Percentiles rank a stretch among this genome's conserved stretches.
phyloP scores from a whole-genome alignment of 2,113 vertebrate species.

The Patagioenas fasciata region DNA sequence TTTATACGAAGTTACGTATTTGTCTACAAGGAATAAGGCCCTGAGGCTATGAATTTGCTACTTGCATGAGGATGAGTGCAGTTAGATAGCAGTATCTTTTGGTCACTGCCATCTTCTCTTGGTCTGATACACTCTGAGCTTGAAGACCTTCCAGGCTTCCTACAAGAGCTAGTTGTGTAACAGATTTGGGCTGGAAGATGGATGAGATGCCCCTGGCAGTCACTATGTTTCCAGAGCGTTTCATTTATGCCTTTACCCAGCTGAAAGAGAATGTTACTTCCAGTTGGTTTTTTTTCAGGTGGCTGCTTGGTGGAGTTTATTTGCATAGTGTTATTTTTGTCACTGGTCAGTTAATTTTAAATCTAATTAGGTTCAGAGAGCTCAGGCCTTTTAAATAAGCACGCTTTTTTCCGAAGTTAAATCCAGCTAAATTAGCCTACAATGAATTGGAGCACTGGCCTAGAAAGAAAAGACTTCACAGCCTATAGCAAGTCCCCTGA shows the following conservation, averaged over 20 bases:
- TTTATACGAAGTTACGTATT: not conserved
- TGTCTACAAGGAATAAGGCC: not conserved
- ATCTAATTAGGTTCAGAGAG: not conserved
- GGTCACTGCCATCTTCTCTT: not conserved
- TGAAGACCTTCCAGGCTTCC: not conserved
- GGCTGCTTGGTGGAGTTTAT: not conserved
- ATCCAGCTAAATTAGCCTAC: not conserved
- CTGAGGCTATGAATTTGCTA: not conserved
- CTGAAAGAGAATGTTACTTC: not conserved
- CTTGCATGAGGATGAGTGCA: not conserved
- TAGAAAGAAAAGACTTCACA: constrained; percentile 49
- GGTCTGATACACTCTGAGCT: not conserved
- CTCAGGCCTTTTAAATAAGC: not conserved
- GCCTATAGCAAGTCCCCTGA: constrained; percentile 9
- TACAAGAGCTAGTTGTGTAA: not conserved
- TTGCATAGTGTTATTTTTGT: not conserved
- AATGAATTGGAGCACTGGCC: constrained; percentile 27
- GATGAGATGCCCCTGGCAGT: not conserved
- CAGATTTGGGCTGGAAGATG: not conserved
- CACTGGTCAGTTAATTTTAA: not conserved
- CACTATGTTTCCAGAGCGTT: not conserved
- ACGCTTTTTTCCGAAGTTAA: not conserved
- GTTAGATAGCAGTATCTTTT: not conserved
- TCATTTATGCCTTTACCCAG: not conserved
- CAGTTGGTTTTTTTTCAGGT: not conserved